These are phyloP conservation scores for Hystrix cristata DNA, from an alignment of 2,113 vertebrate genomes.

Conservation along the genomic window DNA sequence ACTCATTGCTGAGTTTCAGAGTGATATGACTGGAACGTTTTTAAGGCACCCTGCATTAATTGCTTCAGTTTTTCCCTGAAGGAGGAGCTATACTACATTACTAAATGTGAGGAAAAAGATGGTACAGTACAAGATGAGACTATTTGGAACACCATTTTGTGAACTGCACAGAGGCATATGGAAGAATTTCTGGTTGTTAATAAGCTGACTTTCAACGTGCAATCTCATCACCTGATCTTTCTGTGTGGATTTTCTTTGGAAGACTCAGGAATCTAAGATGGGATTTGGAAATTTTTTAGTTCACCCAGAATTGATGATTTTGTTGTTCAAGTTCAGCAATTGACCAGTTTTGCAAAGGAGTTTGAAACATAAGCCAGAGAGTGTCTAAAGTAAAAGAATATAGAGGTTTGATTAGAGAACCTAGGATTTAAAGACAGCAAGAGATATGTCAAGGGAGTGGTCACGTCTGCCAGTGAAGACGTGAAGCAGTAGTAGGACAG, in stretches of 20 bases:
- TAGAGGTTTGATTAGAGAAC: neutral
- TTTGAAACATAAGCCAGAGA: slow-evolving; percentile 9
- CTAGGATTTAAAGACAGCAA: neutral
- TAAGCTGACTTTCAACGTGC: neutral
- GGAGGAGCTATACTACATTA: neutral
- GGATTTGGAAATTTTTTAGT: neutral
- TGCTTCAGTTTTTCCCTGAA: slow-evolving; percentile 1
- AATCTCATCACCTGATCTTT: neutral
- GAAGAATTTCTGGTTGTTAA: neutral
- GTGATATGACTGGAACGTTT: neutral
- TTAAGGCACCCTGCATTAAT: neutral
- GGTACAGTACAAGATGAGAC: neutral
- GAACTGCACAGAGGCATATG: neutral
- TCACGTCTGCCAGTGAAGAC: neutral
- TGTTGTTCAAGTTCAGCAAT: neutral
- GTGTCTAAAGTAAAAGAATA: slow-evolving; percentile 20
- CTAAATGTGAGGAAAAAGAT: neutral
- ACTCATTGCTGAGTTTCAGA: neutral
- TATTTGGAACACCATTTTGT: neutral
- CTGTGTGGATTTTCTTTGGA: neutral
- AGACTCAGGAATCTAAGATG: neutral
- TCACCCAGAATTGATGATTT: slow-evolving; percentile 1
- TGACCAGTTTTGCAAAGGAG: neutral
- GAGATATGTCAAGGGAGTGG: neutral
- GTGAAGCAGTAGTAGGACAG: neutral